Conservation (phyloP, 2,113 vertebrate genomes). For the Naja naja region DNA sequence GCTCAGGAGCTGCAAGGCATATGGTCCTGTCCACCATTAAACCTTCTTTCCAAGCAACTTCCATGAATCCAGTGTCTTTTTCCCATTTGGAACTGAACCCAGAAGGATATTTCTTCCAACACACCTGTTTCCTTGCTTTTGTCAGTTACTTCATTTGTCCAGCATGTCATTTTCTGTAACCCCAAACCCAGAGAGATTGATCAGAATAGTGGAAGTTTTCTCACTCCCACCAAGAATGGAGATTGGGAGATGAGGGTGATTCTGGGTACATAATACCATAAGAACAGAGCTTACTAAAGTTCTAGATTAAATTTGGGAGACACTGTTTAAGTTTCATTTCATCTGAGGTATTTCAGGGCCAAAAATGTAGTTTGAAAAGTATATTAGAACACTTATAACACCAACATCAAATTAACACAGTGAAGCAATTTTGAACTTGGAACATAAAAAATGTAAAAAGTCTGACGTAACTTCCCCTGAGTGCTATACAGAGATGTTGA, state of each 20-base stretch:
- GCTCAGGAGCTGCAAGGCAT: too few relatives aligned
- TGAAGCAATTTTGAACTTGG: not conserved
- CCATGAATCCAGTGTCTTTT: too few relatives aligned
- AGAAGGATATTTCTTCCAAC: too few relatives aligned
- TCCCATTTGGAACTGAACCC: too few relatives aligned
- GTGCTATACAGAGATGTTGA: not conserved
- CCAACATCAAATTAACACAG: not conserved
- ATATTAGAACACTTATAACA: not conserved
- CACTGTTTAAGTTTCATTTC: not conserved
- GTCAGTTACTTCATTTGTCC: too few relatives aligned
- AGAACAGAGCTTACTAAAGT: not conserved
- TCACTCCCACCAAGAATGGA: not conserved
- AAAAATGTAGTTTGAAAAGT: not conserved
- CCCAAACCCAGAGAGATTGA: not conserved
- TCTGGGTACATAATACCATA: not conserved
- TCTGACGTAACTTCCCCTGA: not conserved
- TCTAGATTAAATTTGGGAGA: not conserved
- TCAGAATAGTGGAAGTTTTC: not conserved
- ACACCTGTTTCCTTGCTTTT: not conserved
- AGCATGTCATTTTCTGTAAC: not conserved
- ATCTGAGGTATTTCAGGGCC: not conserved
- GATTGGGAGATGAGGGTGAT: not conserved
- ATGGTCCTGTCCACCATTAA: too few relatives aligned
- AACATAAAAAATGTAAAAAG: not conserved
- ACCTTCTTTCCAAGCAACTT: too few relatives aligned